A percentile compares a stretch with the other conserved stretches of the same genome.
These are phyloP conservation scores for Galago senegalensis DNA, from an alignment of 2,797 vertebrate species.

Conservation along the genomic window DNA sequence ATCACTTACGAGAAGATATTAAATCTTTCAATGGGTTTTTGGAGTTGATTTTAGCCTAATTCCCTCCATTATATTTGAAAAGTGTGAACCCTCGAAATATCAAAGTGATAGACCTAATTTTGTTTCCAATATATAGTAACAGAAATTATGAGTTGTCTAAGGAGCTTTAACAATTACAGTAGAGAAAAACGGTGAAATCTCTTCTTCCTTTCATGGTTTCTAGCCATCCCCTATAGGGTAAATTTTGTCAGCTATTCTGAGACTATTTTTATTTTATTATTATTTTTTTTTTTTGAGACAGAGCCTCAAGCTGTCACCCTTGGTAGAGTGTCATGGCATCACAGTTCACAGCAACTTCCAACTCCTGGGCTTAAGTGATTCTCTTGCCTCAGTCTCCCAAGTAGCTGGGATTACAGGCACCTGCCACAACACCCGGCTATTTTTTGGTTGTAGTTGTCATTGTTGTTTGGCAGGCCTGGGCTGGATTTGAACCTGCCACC, in stretches of 20 bases:
- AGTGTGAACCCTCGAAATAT: not conserved
- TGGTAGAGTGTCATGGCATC: too few relatives aligned
- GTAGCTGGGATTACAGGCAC: too few relatives aligned
- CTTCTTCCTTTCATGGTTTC: not conserved
- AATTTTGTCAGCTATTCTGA: not conserved
- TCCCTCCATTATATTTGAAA: constrained; percentile 18
- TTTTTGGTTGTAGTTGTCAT: too few relatives aligned
- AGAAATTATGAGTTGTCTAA: not conserved
- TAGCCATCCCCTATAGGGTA: not conserved
- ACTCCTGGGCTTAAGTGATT: too few relatives aligned
- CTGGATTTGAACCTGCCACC: too few relatives aligned
- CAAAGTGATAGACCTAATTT: constrained; percentile 15
- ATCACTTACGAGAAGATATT: not conserved
- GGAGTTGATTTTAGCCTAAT: not conserved
- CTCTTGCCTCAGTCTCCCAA: too few relatives aligned
- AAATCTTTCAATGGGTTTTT: not conserved
- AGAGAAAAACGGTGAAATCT: not conserved
- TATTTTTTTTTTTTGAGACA: too few relatives aligned
- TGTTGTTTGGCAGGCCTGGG: too few relatives aligned
- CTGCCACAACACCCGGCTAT: too few relatives aligned
- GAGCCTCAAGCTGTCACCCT: too few relatives aligned
- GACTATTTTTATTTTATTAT: not conserved
- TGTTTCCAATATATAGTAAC: not conserved
- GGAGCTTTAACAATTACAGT: not conserved
- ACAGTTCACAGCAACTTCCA: too few relatives aligned